Base-by-base conservation (phyloP, 2,888 invertebrate species). In the Caenorhabditis sp. region DNA sequence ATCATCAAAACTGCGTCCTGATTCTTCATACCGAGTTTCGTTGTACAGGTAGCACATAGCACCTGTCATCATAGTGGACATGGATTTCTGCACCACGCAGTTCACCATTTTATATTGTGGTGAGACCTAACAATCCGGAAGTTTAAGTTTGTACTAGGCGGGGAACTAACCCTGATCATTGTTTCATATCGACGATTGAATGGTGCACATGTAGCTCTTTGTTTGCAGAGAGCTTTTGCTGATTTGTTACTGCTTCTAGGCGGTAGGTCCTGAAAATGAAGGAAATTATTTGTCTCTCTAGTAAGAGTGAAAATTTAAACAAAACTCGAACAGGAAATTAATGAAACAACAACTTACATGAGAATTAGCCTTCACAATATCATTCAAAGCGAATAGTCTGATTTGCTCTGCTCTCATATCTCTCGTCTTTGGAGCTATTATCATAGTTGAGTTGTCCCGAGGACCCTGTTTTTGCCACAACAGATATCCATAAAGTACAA, bases 61-160 rank as follows among this genome's bases (percentile, higher is more conserved):
- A 8, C 84, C 87, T 6, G 82, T 86, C 80, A 89, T 84, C 70
- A 87, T 79, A 10, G 88, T 89, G 1, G 87, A 87, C 87, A 89
- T 89, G 28, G 80, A 81, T 68, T 89, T 87, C 61, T 87, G 89
- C 19, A 87, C 86, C 8, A 89, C 80, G 44, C 89, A 89, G 28
- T 83, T 83, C 26, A 85, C 76, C 44, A 87, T 76, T 47, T 85
- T 89, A 66, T 88, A 89, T 14, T 84, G 72, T 70, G 75, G 75
- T 10, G 87, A 79, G 8, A 82, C 66, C 75, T 75, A 24, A 38
- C 24, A 22, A 22, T 61, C 10, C n/a, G n/a, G 10, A 59, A 56
- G 12, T 22, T 56, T 19, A 0, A 8, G 6, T 28, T 6, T 14
- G 16, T 2, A 56, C 19, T 28, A 4, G 4, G 26, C 0, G 14